A percentile compares a stretch with the other conserved stretches of the same genome.
Conservation (phyloP, 2,797 vertebrate genomes). For the Eremophila alpestris region DNA sequence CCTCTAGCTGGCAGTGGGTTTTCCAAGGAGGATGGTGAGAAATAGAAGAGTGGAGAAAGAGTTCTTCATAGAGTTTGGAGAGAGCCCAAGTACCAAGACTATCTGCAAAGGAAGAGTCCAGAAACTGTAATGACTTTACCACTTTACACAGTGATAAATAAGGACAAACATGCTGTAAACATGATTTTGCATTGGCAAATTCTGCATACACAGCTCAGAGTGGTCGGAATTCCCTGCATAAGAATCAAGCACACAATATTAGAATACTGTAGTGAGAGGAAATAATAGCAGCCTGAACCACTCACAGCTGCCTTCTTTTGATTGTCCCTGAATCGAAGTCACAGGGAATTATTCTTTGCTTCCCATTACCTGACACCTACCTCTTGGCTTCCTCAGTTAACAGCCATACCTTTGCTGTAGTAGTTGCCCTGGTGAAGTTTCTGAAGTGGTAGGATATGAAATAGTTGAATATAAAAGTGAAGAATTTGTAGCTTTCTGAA, state of each 20-base stretch:
- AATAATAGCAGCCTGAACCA: neutral
- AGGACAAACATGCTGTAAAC: neutral
- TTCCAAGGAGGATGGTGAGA: conserved; percentile 34
- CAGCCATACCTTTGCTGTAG: neutral
- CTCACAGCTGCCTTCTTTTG: neutral
- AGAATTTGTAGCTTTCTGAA: neutral
- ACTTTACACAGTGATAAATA: neutral
- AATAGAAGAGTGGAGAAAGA: neutral
- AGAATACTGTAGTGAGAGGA: neutral
- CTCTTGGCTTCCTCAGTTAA: neutral
- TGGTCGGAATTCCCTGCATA: neutral
- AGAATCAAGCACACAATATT: neutral
- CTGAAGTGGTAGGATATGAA: neutral
- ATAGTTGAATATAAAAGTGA: neutral
- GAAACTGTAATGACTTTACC: neutral
- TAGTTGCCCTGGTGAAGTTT: neutral
- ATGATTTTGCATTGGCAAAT: neutral
- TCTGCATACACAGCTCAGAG: neutral
- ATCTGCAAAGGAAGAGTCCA: conserved; percentile 7
- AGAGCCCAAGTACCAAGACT: neutral
- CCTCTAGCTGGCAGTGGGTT: neutral
- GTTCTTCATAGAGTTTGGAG: neutral
- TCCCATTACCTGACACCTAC: neutral
- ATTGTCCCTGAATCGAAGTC: neutral
- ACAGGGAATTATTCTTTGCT: neutral